These are phyloP conservation scores for Vimba vimba DNA, from an alignment of 2,113 vertebrate genomes.

Conservation along the genomic window DNA sequence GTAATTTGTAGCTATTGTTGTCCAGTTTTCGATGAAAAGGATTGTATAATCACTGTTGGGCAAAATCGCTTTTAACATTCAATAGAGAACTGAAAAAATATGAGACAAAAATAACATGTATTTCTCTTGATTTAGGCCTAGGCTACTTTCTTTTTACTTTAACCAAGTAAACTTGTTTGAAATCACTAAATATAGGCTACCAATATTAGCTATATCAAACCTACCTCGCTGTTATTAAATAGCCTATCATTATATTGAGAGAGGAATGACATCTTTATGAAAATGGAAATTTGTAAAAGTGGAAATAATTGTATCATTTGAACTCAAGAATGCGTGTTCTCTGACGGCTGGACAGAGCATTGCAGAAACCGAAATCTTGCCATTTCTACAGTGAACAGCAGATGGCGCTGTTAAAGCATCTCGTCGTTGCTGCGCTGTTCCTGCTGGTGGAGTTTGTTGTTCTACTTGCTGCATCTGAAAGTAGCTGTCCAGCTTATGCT, in stretches of 20 bases:
- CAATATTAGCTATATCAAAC: not conserved
- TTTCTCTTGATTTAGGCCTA: not conserved
- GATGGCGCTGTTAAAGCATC: not conserved
- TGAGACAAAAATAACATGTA: not conserved
- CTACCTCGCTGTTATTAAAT: not conserved
- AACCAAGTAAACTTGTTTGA: not conserved
- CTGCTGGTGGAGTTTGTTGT: not conserved
- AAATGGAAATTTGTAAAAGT: not conserved
- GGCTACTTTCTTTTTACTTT: not conserved
- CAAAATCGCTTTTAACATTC: not conserved
- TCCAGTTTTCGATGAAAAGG: not conserved
- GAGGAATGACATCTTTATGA: not conserved
- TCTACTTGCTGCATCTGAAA: not conserved
- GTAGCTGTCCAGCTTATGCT: constrained; percentile 16
- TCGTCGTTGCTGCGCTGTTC: not conserved
- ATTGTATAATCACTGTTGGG: not conserved
- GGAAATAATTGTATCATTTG: not conserved
- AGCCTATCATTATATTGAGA: not conserved
- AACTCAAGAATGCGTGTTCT: not conserved
- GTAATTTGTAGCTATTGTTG: not conserved
- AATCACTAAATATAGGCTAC: not conserved
- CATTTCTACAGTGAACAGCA: not conserved
- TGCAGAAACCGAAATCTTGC: not conserved
- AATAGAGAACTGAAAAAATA: not conserved
- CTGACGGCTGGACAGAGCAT: not conserved